Conservation (phyloP, 2,797 vertebrate genomes). For the Cichlasoma orientale region DNA sequence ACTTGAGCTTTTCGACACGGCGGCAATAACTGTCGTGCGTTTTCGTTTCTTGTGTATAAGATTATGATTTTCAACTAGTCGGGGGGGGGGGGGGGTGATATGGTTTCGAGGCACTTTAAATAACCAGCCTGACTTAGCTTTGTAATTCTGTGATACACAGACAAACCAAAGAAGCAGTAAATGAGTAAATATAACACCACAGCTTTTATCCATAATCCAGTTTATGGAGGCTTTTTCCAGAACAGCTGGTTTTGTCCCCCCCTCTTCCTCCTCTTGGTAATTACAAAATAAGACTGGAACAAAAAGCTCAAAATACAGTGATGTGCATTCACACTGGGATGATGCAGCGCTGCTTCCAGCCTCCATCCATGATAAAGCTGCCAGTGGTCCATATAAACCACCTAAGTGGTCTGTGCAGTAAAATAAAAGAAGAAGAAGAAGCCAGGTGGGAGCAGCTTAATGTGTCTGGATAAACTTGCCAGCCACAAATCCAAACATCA, state of each 20-base stretch:
- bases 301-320: neutral
- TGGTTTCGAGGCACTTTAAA: slow-evolving; percentile 28
- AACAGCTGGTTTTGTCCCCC: neutral
- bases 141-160: slow-evolving; percentile 26
- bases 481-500: slow-evolving; percentile 65
- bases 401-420: slow-evolving; percentile 19
- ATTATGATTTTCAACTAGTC: slow-evolving; percentile 16
- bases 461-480: slow-evolving; percentile 72
- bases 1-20: neutral
- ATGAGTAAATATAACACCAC: slow-evolving; percentile 29
- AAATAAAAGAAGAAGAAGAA: neutral
- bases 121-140: neutral
- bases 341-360: slow-evolving; percentile 30
- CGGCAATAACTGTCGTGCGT: neutral
- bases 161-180: slow-evolving; percentile 16
- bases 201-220: slow-evolving; percentile 34
- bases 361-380: slow-evolving; percentile 29
- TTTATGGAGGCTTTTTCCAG: slow-evolving; percentile 8
- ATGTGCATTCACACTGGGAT: slow-evolving; percentile 27
- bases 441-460: slow-evolving; percentile 61
- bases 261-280: slow-evolving; percentile 24
- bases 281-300: slow-evolving; percentile 27
- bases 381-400: slow-evolving; percentile 56
- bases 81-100: neutral
- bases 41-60: neutral